Evolutionary conservation across 2,797 vertebrate genomes (phyloP), one percentile per base, ranked within the genome.

Genomic region (Lepilemur ruficaudatus): DNA sequence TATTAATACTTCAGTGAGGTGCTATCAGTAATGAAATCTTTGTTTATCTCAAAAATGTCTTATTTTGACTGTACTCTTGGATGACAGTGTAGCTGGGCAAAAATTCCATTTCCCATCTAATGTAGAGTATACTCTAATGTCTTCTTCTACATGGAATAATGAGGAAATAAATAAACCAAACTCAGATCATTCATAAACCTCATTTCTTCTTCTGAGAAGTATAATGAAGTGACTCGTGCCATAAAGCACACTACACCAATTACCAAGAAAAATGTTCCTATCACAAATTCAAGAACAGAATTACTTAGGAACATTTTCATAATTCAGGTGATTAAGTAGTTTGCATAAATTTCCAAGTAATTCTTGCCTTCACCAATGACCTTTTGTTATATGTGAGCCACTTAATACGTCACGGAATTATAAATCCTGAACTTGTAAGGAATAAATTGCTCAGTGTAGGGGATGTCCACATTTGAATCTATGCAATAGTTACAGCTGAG

Each of bases 241-340:
- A 83, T 48, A 81, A 89, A 76, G 81, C 80, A 61, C 32, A 22
- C 14, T 18, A 32, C 7, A 63, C 65, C 91, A 94, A 92, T 93
- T 88, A 91, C 48, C 48, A 90, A 86, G 84, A 69, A 86, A 92
- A 86, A 94, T 76, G 41, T 87, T 81, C 72, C 83, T 41, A 48
- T 89, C 90, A 67, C 80, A 84, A 72, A 89, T 59, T 61, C 48
- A 41, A 48, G 46, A 79, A 46, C 7, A 22, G 48, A 91, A 78
- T 90, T 80, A 91, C 81, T 94, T 85, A 14, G 38, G 38, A 73
- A 90, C 76, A 91, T 92, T 95, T 69, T 86, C 35, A n/a, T 92
- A 86, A 94, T n/a, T 80, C 55, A 43, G 38, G 38, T 88, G 84
- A 95, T 97, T 96, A 90, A 93, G 59, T 59, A 87, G 86, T 95